phyloP scores from a whole-genome alignment of 2,888 invertebrate species.

The Pycnomerus fuliginosus region DNA sequence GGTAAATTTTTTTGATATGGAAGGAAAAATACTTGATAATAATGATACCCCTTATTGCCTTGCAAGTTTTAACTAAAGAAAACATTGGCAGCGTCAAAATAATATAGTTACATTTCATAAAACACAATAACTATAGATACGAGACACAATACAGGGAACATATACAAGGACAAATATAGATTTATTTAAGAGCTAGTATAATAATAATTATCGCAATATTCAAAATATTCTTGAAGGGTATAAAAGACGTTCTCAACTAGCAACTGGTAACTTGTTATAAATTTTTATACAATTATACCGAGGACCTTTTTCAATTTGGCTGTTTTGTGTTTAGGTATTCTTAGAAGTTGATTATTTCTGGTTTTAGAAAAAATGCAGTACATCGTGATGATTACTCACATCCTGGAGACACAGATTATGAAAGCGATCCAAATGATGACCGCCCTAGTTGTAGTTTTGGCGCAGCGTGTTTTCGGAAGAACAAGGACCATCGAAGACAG shows the following conservation, averaged over 20 bases:
- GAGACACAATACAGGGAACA: not conserved
- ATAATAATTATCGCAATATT: too few species aligned
- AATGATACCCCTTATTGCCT: not conserved
- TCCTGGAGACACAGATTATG: constrained; percentile 64
- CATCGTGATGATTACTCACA: constrained; percentile 65
- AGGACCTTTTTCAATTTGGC: constrained; percentile 32
- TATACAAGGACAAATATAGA: too few species aligned
- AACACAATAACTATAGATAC: not conserved
- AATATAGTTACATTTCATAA: too few species aligned
- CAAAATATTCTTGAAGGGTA: too few species aligned
- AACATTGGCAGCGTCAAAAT: not conserved
- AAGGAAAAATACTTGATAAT: not conserved
- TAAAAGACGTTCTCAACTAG: too few species aligned
- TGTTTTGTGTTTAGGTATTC: too few species aligned
- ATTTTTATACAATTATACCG: too few species aligned
- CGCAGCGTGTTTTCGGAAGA: too few species aligned
- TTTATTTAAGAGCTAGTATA: not conserved
- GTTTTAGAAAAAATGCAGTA: constrained; percentile 62
- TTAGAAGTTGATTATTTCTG: too few species aligned
- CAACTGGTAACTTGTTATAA: too few species aligned
- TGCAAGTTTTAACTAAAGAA: not conserved
- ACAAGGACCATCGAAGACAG: too few species aligned
- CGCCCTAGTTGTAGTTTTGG: constrained; percentile 61
- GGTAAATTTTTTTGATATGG: constrained; percentile 47
- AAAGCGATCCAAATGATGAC: constrained; percentile 45